Evolutionary conservation across 2,113 vertebrate genomes (phyloP), one percentile per base, ranked within the genome.

Genomic region (Turdus rufiventris): DNA sequence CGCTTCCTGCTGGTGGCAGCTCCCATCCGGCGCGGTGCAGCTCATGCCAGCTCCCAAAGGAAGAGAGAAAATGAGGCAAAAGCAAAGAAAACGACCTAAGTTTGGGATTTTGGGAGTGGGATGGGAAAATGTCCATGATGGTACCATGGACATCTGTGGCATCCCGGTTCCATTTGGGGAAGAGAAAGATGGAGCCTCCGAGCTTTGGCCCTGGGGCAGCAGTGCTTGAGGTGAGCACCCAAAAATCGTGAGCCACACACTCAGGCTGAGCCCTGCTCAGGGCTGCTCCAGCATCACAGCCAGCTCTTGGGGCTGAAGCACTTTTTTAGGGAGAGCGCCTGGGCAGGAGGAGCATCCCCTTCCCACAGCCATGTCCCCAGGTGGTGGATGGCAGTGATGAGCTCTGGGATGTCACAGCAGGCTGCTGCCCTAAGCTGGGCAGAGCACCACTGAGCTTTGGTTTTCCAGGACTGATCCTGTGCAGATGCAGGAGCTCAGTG

Each of bases 1-100:
- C 88, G 81, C 97, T 90, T 97, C 94, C 97, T 97, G 94, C 96
- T 90, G 51, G 96, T 95, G 97, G 97, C 63, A 97, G 96, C 97
- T 95, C 96, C 82, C 65, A 26, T 67, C 92, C 57, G 47, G 33
- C 14, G 0, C 1, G 0, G 18, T 2, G 25, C 0, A 1, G 82
- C 77, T 73, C 24, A 5, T 45, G 53, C 56, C 67, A 38, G 53
- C 61, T 85, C 67, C 86, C 36, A 9, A 17, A 51, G 74, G 81
- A 58, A 23, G 68, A 63, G 73, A 14, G 25, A 48, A 84, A 40
- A 25, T 2, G 3, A 54, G 4, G 38, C 28, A 26, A 75, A 81
- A 85, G 47, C 57, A 42, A 71, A 48, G 42, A 5, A 38, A 57
- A n/a, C 31, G 4, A 23, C 33, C 25, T 1, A 15, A 36, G 53